Percentiles rank a stretch among this genome's conserved stretches.
Evolutionary conservation across 2,113 vertebrate genomes (phyloP).

Genomic region (Crotalus tigris): DNA sequence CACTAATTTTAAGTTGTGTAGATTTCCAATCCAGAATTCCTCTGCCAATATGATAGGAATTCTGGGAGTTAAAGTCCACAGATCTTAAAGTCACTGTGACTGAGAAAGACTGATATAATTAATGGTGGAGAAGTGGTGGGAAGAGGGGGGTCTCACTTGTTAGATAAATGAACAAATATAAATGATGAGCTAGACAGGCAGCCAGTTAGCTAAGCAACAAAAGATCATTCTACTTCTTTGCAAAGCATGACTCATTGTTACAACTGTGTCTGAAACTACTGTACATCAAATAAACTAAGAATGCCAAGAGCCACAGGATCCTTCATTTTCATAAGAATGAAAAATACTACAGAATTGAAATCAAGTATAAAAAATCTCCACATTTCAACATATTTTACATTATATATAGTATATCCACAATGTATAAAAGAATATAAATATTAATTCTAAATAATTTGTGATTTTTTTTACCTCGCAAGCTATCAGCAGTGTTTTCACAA

Average conservation of each 20-base stretch:
- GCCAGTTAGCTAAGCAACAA: background rate
- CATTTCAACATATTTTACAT: background rate
- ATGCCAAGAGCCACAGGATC: background rate
- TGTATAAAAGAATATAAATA: too few species aligned
- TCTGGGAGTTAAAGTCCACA: background rate
- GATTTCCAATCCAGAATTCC: background rate
- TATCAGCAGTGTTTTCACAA: background rate
- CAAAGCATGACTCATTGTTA: background rate
- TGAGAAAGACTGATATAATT: background rate
- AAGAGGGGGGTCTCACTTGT: background rate
- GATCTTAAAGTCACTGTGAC: background rate
- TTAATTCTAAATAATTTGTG: background rate
- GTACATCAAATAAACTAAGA: conserved; percentile 6
- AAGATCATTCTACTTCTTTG: conserved; percentile 5
- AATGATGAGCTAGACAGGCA: background rate
- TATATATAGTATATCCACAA: background rate
- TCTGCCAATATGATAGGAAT: background rate
- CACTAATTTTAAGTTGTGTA: background rate
- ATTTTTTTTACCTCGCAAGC: background rate
- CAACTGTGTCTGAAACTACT: background rate
- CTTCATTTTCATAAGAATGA: background rate
- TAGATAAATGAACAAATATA: conserved; percentile 1
- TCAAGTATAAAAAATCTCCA: background rate
- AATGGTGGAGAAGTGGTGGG: conserved; percentile 5
- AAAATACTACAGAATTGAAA: background rate